A percentile compares a stretch with the other conserved stretches of the same genome.
Conservation (phyloP, 1,140 invertebrate genomes). For the Cotesia typhae region DNA sequence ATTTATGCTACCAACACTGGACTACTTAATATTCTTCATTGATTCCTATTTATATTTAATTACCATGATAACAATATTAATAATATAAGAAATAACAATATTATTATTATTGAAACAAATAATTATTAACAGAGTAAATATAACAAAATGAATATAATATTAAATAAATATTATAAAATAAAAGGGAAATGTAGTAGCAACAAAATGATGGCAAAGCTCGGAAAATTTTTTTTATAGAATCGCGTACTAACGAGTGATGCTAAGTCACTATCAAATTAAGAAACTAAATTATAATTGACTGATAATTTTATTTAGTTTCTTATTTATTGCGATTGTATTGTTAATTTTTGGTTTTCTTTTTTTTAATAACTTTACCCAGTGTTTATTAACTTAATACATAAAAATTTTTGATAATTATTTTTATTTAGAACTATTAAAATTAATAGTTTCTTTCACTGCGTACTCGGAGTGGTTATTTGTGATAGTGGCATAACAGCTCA, state of each 20-base stretch:
- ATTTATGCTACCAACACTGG: conserved; percentile 88
- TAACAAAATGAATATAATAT: neutral
- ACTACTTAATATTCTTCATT: conserved; percentile 75
- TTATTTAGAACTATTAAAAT: neutral
- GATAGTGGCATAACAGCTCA: conserved; percentile 15
- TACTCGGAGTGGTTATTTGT: neutral
- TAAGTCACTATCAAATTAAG: too few species aligned
- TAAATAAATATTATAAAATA: conserved; percentile 30
- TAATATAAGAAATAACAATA: too few species aligned
- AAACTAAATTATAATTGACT: too few species aligned
- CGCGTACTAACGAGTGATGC: too few species aligned
- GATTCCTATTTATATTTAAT: conserved; percentile 33
- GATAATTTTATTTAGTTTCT: too few species aligned
- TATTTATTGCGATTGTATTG: neutral
- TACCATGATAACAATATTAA: too few species aligned
- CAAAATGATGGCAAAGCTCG: neutral
- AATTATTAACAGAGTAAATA: too few species aligned
- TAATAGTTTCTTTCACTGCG: conserved; percentile 5
- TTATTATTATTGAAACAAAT: too few species aligned
- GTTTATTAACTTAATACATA: neutral
- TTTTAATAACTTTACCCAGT: conserved; percentile 1
- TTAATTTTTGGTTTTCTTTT: neutral
- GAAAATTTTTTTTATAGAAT: too few species aligned
- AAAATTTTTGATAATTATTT: conserved; percentile 8
- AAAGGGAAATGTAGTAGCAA: too few species aligned